Evolutionary conservation across 2,113 vertebrate genomes (phyloP).

Genomic region (Scopus umbretta): DNA sequence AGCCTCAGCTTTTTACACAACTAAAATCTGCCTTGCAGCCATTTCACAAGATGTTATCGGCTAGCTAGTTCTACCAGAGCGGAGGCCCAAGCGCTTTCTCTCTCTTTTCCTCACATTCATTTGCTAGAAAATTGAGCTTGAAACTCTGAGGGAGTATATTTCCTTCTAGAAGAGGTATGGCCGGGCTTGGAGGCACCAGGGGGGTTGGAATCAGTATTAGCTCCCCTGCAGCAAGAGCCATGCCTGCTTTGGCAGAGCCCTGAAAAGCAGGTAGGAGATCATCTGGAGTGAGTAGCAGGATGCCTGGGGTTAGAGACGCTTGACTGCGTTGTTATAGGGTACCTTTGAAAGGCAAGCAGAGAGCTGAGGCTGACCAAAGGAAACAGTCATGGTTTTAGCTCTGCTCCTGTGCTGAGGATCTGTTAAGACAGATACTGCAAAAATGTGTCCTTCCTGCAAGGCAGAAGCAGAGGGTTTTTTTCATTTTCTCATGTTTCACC

Average conservation of each 20-base stretch:
- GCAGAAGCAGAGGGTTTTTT: background rate
- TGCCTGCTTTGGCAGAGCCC: background rate
- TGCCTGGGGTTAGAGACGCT: background rate
- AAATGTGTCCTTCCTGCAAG: background rate
- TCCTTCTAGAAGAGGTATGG: fast-evolving
- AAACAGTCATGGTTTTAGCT: background rate
- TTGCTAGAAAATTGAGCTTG: too few species aligned
- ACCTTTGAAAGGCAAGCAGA: background rate
- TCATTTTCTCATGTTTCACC: background rate
- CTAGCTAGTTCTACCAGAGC: background rate
- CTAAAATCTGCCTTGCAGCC: background rate
- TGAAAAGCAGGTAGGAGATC: background rate
- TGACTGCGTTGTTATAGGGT: fast-evolving
- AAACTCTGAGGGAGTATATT: fast-evolving
- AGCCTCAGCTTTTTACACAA: background rate
- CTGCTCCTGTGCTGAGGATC: background rate
- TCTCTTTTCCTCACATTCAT: background rate
- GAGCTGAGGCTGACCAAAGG: background rate
- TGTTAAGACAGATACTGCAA: background rate
- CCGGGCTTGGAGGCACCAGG: background rate
- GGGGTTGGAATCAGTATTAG: fast-evolving
- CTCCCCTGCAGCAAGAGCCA: background rate
- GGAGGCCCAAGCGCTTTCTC: background rate
- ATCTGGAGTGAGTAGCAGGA: background rate
- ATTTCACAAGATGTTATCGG: background rate